A percentile compares a stretch with the other conserved stretches of the same genome.
Conservation (phyloP, 2,888 invertebrate species). For the Harpagoxenus sublaevis region DNA sequence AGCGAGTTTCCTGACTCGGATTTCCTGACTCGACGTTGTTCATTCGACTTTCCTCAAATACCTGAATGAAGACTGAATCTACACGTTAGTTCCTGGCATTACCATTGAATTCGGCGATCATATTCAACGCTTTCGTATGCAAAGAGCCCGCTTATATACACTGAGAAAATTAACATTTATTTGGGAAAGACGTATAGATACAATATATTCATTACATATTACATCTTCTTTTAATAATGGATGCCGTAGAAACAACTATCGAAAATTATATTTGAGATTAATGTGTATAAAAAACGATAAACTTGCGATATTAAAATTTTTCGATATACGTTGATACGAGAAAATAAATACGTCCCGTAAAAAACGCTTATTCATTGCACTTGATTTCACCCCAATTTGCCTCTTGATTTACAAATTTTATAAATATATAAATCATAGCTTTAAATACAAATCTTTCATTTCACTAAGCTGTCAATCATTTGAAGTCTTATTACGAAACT, state of each 20-base stretch:
- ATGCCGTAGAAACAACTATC: not conserved
- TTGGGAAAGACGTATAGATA: constrained; percentile 1
- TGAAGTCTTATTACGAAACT: constrained; percentile 37
- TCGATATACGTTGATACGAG: not conserved
- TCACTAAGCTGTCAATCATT: constrained; percentile 21
- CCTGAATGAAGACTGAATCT: constrained; percentile 31
- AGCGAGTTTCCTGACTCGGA: constrained; percentile 7
- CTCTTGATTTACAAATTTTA: not conserved
- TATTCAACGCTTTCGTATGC: constrained; percentile 49
- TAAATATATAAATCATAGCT: not conserved
- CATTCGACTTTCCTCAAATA: constrained; percentile 51
- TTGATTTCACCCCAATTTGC: not conserved
- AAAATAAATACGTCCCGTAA: not conserved
- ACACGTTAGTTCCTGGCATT: constrained; percentile 46
- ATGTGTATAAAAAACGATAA: not conserved
- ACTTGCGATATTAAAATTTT: not conserved
- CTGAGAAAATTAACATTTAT: constrained; percentile 22
- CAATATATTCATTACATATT: not conserved
- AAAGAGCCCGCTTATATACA: constrained; percentile 19
- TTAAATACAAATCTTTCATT: constrained; percentile 12
- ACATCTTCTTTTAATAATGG: not conserved
- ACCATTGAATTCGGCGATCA: constrained; percentile 44
- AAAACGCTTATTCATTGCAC: not conserved
- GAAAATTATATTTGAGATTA: not conserved
- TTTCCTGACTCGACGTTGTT: constrained; percentile 46